Evolutionary conservation across 2,888 invertebrate species (phyloP).

Genomic region (Ochropleura plecta): DNA sequence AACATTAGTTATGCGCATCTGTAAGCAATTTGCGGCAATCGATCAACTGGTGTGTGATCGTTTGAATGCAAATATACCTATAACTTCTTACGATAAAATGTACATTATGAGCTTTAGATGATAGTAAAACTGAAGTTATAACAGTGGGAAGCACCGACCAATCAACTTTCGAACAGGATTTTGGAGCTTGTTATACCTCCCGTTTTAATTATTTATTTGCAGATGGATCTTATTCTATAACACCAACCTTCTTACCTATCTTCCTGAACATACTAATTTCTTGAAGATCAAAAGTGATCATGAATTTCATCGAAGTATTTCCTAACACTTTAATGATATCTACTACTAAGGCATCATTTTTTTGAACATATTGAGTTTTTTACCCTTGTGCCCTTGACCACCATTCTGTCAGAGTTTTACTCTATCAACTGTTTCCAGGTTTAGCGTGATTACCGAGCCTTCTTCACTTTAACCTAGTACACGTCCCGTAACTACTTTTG

Average conservation of each 20-base stretch:
- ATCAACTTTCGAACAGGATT: conserved; percentile 12
- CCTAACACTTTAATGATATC: not conserved
- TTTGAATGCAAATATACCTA: conserved; percentile 39
- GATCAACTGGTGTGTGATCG: conserved; percentile 39
- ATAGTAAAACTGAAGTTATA: not conserved
- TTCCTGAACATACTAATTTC: too few relatives aligned
- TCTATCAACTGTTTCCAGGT: not conserved
- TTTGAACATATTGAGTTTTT: not conserved
- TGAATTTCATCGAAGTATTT: not conserved
- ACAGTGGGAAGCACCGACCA: not conserved
- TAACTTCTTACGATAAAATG: not conserved
- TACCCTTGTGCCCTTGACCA: not conserved
- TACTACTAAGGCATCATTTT: not conserved
- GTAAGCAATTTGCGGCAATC: conserved; percentile 48
- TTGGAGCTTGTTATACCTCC: not conserved
- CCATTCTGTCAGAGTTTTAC: not conserved
- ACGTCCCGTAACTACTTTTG: conserved; percentile 18
- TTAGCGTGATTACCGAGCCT: not conserved
- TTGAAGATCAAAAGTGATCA: too few relatives aligned
- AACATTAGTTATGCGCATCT: conserved; percentile 55
- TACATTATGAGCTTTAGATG: conserved; percentile 9
- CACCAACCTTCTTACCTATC: too few relatives aligned
- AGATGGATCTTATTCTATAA: too few relatives aligned
- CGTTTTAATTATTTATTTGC: too few relatives aligned
- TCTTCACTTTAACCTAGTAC: conserved; percentile 9